These are phyloP conservation scores for Acronicta alni DNA, from an alignment of 2,888 invertebrate genomes.

Conservation along the genomic window DNA sequence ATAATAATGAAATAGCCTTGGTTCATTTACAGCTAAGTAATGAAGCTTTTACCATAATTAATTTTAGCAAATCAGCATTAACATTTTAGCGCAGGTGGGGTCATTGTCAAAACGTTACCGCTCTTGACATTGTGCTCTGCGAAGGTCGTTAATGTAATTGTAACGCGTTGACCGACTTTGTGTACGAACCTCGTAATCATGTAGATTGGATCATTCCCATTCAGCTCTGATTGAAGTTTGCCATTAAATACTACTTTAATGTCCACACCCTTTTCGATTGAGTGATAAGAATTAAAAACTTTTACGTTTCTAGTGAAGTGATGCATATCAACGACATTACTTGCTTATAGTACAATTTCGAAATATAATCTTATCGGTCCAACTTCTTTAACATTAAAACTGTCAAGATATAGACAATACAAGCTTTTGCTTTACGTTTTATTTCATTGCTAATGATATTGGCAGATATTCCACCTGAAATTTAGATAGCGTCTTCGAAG, in stretches of 20 bases:
- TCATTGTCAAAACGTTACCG: constrained; percentile 58
- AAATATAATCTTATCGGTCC: no score
- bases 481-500: no score
- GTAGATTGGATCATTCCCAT: constrained; percentile 43
- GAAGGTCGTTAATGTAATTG: constrained; percentile 62
- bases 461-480: no score
- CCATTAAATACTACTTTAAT: constrained; percentile 40
- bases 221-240: constrained; percentile 26
- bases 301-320: constrained; percentile 13
- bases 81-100: constrained; percentile 34
- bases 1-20: not conserved
- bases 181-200: constrained; percentile 40
- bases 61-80: constrained; percentile 10
- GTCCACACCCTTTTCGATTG: constrained; percentile 18
- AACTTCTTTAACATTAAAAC: not conserved
- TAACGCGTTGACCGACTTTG: constrained; percentile 49
- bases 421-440: not conserved
- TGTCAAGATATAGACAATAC: not conserved
- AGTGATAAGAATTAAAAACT: constrained; percentile 8
- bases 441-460: no score
- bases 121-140: constrained; percentile 72
- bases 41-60: not conserved
- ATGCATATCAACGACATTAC: not conserved
- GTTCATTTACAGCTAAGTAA: not conserved
- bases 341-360: no score